phyloP scores from a whole-genome alignment of 2,888 invertebrate genomes.

The Listrodromus nycthemerus region DNA sequence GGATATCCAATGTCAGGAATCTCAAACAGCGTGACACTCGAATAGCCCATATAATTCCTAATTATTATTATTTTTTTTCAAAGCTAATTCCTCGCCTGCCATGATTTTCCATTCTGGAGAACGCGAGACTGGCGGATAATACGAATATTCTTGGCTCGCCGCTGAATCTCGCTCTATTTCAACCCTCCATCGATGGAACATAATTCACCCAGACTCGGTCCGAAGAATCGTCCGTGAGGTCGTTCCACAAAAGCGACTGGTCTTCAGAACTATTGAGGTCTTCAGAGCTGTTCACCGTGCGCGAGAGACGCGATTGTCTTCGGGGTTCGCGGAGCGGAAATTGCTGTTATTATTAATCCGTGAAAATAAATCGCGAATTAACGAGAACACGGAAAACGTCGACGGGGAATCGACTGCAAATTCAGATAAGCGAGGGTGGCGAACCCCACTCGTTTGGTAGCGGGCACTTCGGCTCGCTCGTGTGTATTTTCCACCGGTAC shows the following conservation, averaged over 20 bases:
- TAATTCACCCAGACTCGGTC: constrained; percentile 60
- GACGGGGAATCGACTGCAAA: constrained; percentile 76
- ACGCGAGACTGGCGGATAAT: constrained; percentile 49
- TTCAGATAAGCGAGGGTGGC: constrained; percentile 78
- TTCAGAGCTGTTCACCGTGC: neutral
- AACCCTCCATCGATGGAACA: constrained; percentile 59
- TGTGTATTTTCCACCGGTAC: constrained; percentile 28
- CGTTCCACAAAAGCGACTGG: constrained; percentile 30
- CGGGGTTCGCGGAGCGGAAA: no score
- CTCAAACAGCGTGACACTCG: constrained; percentile 49
- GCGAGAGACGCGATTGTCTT: neutral
- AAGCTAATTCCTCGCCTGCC: constrained; percentile 57
- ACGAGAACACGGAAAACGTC: constrained; percentile 61
- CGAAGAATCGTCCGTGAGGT: neutral
- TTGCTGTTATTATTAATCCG: constrained; percentile 26
- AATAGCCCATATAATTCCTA: constrained; percentile 11
- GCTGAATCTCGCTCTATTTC: constrained; percentile 65
- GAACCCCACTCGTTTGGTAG: constrained; percentile 50
- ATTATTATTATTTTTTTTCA: constrained; percentile 15
- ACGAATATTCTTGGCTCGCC: constrained; percentile 46
- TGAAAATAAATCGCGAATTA: constrained; percentile 45
- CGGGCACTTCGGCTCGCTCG: neutral
- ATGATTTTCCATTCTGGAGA: neutral
- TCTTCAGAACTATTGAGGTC: constrained; percentile 36
- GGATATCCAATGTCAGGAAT: constrained; percentile 59